Conservation (phyloP, 2,113 vertebrate genomes). For the Canis aureus region DNA sequence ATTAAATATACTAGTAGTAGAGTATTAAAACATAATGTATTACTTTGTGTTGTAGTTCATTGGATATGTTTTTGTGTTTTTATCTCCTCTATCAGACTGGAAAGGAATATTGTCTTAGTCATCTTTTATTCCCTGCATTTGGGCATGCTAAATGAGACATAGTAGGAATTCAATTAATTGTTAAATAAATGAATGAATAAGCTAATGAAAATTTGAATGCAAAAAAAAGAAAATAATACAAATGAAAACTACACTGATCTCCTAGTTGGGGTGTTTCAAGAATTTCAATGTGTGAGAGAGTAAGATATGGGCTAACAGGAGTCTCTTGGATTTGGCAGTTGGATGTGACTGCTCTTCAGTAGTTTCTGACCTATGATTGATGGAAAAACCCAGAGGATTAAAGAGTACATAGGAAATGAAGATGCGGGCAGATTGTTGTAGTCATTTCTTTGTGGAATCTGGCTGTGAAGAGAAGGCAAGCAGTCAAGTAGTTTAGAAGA, state of each 20-base stretch:
- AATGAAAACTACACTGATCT: not conserved
- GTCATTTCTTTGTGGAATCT: not conserved
- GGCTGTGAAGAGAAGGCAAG: not conserved
- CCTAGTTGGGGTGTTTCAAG: not conserved
- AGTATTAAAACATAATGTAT: constrained; percentile 60
- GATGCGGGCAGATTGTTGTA: not conserved
- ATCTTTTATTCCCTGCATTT: constrained; percentile 10
- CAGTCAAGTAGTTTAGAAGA: not conserved
- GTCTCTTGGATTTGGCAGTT: not conserved
- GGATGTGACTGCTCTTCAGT: not conserved
- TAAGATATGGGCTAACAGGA: not conserved
- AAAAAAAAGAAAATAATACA: not conserved
- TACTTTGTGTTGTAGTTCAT: constrained; percentile 28
- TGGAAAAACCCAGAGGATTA: not conserved
- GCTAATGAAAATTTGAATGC: constrained; percentile 19
- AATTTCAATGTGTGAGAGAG: not conserved
- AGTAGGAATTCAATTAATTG: constrained; percentile 55
- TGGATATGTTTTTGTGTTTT: constrained; percentile 18
- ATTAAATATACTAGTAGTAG: constrained; percentile 46
- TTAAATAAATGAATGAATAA: constrained; percentile 12
- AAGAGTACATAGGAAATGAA: not conserved
- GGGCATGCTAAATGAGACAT: constrained; percentile 40
- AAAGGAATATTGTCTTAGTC: constrained; percentile 15
- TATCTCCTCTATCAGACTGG: not conserved
- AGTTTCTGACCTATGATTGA: not conserved